Base-by-base conservation (phyloP, 1,140 invertebrate species). In the Camponotus pennsylvanicus region DNA sequence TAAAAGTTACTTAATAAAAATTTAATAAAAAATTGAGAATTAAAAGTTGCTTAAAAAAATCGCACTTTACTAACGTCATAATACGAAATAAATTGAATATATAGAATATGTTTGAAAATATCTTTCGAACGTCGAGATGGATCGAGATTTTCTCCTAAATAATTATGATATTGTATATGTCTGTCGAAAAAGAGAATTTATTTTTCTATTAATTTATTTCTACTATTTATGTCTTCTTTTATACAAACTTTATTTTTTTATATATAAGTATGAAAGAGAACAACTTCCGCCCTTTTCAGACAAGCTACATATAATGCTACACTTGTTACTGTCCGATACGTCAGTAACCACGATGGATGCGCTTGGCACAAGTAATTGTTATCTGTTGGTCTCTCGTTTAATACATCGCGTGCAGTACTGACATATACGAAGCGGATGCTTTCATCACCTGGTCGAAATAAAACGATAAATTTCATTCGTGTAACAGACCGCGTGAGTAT, bases 321-420 rank as follows among this genome's bases (percentile, higher is more conserved):
- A 13, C 57, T 52, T 85, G 18, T 42, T 82, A 77, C 49, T 40
- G 34, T 42, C 37, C 34, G 40, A 78, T 67, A 66, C 7, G 13
- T 57, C 49, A 1, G 6, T 57, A 69, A 52, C 1, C 15, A 59
- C 34, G 2, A 79, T 78, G 32, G 59, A 79, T 85, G n/a, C 13
- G 40, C 70, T 55, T 85, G 34, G 61, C 37, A 80, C 34, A 67
- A 40, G 37, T 78, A 64, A 80, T 67, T 79, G 32, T 67, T 45
- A 78, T 69, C 75, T 21, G 45, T 7, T 64, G 59, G 2, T 61
- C 21, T 61, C 21, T 61, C 13, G 32, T 37, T 63, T 83, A 82
- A 80, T 86, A 86, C 55, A 82, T 86, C 55, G 64, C 84, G 27
- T 80, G 66, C 8, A 86, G 40, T 18, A 86, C 66, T n/a, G 84